These are phyloP conservation scores for Halichoerus grypus DNA, from an alignment of 2,113 vertebrate species.

Conservation along the genomic window DNA sequence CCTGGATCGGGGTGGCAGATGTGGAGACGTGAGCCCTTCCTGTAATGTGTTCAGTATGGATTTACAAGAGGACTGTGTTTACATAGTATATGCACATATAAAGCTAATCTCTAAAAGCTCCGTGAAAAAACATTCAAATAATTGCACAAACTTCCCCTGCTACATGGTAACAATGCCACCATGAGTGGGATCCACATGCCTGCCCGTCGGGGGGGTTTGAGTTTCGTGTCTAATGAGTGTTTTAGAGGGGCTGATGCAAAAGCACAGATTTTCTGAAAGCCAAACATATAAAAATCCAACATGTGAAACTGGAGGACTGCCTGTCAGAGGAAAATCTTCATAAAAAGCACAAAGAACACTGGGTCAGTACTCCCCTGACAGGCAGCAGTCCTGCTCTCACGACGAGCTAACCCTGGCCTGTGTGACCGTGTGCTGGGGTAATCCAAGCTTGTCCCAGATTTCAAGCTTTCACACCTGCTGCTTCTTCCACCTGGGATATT, in stretches of 20 bases:
- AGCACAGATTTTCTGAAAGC: not conserved
- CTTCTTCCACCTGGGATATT: not conserved
- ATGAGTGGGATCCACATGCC: not conserved
- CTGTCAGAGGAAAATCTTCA: not conserved
- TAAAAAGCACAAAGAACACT: not conserved
- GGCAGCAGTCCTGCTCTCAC: not conserved
- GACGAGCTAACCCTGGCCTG: not conserved
- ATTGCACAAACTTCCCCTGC: not conserved
- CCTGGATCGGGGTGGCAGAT: not conserved
- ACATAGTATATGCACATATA: too few relatives aligned
- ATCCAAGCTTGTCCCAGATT: not conserved
- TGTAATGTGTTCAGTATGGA: not conserved
- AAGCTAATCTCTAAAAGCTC: slow-evolving; percentile 17
- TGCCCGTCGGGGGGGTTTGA: not conserved
- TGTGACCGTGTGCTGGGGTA: not conserved
- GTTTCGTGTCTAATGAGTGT: not conserved
- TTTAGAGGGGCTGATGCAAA: not conserved
- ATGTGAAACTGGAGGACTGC: not conserved
- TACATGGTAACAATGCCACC: not conserved
- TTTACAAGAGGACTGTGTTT: slow-evolving; percentile 1
- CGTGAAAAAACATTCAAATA: not conserved
- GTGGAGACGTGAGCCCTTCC: not conserved
- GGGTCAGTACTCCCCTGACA: not conserved
- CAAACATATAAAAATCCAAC: not conserved
- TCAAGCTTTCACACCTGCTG: not conserved